Base-by-base conservation (phyloP, 2,113 vertebrate species). In the Scartelaos histophorus region DNA sequence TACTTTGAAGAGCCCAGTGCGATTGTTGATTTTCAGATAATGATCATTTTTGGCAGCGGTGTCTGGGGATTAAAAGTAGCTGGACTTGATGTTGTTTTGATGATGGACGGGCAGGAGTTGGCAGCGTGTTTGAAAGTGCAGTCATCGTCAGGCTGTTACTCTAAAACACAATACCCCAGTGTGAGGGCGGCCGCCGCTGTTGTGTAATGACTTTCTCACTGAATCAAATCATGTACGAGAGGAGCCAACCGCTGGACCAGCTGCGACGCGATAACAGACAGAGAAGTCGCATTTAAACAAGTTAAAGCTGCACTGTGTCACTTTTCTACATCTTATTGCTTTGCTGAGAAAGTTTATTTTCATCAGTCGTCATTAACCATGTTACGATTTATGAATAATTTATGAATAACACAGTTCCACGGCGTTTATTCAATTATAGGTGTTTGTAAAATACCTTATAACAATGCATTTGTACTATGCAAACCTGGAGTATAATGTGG, bases 111-210 rank as follows among this genome's bases (percentile, higher is more conserved):
- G 78, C 65, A 80, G 77, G 66, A 58, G n/a, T 78, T 81, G 82
- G 79, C 83, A 84, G 85, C 82, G 75, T 83, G 78, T 79, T 78
- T 75, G 80, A 74, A 17, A 35, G 85, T 71, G 84, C 60, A 80
- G 79, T 86, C 84, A 80, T 79, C 78, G 38, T 7, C 51, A 10
- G 79, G 34, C 75, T 66, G 79, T 81, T 79, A 75, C 80, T 68
- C 82, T 74, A 67, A 64, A 79, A 70, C 47, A 89, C 87, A 89
- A 89, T 83, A 76, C 87, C 34, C 57, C 81, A 85, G 84, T 88
- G 88, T 90, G 58, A 61, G 25, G 57, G 57, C 57, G 57, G 58
- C 58, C 17, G 76, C 82, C 51, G 74, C 76, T 82, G 81, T 75
- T 82, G 83, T 86, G 78, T 78, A 86, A 74, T 77, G 82, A 65